A percentile compares a stretch with the other conserved stretches of the same genome.
Conservation (phyloP, 2,797 vertebrate species). For the Acanthurus lineatus region DNA sequence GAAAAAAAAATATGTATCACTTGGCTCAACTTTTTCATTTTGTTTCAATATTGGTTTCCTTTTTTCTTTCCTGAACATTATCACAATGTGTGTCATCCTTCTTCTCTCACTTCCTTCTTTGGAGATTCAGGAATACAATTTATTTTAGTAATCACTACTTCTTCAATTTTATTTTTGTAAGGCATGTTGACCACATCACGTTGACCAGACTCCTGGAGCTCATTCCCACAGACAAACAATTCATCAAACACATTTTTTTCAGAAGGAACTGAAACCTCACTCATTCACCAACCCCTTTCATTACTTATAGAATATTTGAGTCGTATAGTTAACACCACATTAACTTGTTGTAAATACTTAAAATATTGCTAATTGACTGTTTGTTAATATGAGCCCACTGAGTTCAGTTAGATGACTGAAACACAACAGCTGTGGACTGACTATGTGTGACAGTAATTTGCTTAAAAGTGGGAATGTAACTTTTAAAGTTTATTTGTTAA, state of each 20-base stretch:
- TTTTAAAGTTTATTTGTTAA: not conserved
- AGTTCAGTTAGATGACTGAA: not conserved
- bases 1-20: too few relatives aligned
- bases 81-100: not conserved
- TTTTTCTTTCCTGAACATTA: not conserved
- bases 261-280: not conserved
- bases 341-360: not conserved
- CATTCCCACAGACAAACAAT: not conserved
- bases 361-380: not conserved
- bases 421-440: not conserved
- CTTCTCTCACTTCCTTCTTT: constrained; percentile 23
- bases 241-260: too few relatives aligned
- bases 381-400: not conserved
- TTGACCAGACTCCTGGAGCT: not conserved
- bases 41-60: not conserved
- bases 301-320: not conserved
- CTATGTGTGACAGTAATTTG: not conserved
- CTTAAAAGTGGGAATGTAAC: not conserved
- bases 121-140: not conserved
- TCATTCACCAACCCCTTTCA: not conserved
- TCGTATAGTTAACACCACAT: not conserved
- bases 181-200: not conserved
- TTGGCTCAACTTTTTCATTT: not conserved
- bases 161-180: constrained; percentile 27
- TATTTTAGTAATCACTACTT: constrained; percentile 16